phyloP scores from a whole-genome alignment of 2,113 vertebrate genomes.

The Chloropsis cyanopogon region DNA sequence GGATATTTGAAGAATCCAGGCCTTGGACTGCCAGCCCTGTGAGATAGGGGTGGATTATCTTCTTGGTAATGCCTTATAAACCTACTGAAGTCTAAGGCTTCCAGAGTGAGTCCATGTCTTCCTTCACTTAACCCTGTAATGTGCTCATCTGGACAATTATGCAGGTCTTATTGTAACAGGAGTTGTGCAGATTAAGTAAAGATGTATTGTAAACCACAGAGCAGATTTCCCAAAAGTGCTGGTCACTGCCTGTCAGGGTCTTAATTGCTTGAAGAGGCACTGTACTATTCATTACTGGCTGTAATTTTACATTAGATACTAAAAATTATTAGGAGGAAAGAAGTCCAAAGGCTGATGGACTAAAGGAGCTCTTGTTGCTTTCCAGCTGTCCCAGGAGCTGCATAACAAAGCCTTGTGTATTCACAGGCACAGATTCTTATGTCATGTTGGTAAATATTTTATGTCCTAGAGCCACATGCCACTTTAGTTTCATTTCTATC shows the following conservation, averaged over 20 bases:
- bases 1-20: neutral
- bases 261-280: slow-evolving; percentile 56
- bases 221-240: neutral
- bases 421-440: neutral
- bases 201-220: neutral
- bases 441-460: slow-evolving; percentile 68
- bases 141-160: neutral
- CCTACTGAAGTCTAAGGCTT: neutral
- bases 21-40: neutral
- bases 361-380: slow-evolving; percentile 34
- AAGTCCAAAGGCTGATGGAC: slow-evolving; percentile 38
- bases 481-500: slow-evolving; percentile 40
- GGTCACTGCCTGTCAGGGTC: neutral
- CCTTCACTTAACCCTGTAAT: neutral
- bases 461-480: slow-evolving; percentile 31
- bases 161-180: neutral
- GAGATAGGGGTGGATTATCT: neutral
- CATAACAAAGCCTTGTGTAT: slow-evolving; percentile 34
- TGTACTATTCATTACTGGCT: slow-evolving; percentile 56
- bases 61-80: neutral
- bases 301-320: slow-evolving; percentile 54
- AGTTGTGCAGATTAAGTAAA: neutral
- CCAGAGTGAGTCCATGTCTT: neutral
- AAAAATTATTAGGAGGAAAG: slow-evolving; percentile 1
- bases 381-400: slow-evolving; percentile 42